Conservation (phyloP, 2,888 invertebrate genomes). For the Auanema sp. region DNA sequence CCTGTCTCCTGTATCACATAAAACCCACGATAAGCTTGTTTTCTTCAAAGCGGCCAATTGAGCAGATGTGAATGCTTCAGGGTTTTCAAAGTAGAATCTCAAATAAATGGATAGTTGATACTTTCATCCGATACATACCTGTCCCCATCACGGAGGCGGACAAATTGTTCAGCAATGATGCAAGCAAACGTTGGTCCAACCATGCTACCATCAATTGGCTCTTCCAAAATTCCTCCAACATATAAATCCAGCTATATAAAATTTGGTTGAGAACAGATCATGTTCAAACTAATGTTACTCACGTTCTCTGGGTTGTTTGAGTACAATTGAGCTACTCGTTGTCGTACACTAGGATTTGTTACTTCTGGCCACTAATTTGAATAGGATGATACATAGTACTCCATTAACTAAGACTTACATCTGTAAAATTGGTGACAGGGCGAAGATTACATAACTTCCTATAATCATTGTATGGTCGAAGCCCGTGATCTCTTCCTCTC, state of each 20-base stretch:
- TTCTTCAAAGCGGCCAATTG: conserved; percentile 42
- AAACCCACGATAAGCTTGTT: conserved; percentile 35
- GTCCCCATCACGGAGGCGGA: conserved; percentile 67
- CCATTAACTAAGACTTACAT: conserved; percentile 16
- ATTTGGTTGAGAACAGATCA: neutral
- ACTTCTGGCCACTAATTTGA: conserved; percentile 52
- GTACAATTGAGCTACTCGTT: conserved; percentile 51
- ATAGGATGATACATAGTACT: neutral
- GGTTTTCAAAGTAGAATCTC: conserved; percentile 55
- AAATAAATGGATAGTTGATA: neutral
- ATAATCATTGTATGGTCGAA: conserved; percentile 83
- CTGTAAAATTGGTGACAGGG: conserved; percentile 69
- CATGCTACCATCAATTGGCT: conserved; percentile 65
- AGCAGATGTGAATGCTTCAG: conserved; percentile 46
- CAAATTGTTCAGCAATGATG: conserved; percentile 68
- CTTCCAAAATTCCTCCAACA: conserved; percentile 68
- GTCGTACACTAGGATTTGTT: conserved; percentile 46
- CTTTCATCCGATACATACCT: conserved; percentile 58
- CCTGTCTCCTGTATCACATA: conserved; percentile 46
- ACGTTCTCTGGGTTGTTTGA: conserved; percentile 35
- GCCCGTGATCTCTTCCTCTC: conserved; percentile 83
- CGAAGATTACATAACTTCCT: conserved; percentile 83
- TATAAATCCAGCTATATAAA: conserved; percentile 66
- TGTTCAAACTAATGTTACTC: no score
- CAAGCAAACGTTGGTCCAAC: conserved; percentile 68